Percentiles rank a stretch among this genome's conserved stretches.
Conservation (phyloP, 2,888 invertebrate species). For the Heliconius charithonia region DNA sequence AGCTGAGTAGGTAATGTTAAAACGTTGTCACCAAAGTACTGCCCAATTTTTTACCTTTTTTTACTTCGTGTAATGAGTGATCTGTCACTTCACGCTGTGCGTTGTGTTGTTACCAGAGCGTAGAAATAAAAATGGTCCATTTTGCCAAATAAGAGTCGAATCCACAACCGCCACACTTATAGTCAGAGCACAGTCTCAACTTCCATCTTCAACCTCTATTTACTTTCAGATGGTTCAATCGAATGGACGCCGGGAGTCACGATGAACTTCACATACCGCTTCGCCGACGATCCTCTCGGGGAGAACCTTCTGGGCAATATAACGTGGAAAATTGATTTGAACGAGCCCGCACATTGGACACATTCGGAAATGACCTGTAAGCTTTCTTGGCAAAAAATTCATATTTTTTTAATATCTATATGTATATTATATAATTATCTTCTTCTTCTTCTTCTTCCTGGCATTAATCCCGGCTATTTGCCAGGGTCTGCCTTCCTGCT, state of each 20-base stretch:
- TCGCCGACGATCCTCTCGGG: slow-evolving; percentile 91
- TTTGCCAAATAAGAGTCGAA: not conserved
- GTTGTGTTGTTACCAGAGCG: too few species aligned
- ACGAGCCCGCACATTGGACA: slow-evolving; percentile 92
- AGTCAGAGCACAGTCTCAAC: not conserved
- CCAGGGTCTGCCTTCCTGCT: too few species aligned
- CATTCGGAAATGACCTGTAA: slow-evolving; percentile 93
- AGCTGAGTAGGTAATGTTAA: too few species aligned
- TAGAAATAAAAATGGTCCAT: too few species aligned
- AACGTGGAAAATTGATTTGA: slow-evolving; percentile 91
- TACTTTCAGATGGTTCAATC: slow-evolving; percentile 67
- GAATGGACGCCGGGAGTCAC: slow-evolving; percentile 86
- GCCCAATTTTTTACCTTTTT: too few species aligned
- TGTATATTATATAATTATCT: too few species aligned
- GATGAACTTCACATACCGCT: slow-evolving; percentile 95
- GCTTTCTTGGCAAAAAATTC: slow-evolving; percentile 53
- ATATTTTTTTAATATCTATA: not conserved
- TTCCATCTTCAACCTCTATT: not conserved
- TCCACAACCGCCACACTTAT: not conserved
- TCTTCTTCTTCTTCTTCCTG: too few species aligned
- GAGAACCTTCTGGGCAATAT: slow-evolving; percentile 93
- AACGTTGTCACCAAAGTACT: too few species aligned
- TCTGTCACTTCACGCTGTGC: too few species aligned
- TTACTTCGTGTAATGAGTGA: too few species aligned
- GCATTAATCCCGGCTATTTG: too few species aligned